phyloP scores from a whole-genome alignment of 2,113 vertebrate species.

The Myrmecobius fasciatus region DNA sequence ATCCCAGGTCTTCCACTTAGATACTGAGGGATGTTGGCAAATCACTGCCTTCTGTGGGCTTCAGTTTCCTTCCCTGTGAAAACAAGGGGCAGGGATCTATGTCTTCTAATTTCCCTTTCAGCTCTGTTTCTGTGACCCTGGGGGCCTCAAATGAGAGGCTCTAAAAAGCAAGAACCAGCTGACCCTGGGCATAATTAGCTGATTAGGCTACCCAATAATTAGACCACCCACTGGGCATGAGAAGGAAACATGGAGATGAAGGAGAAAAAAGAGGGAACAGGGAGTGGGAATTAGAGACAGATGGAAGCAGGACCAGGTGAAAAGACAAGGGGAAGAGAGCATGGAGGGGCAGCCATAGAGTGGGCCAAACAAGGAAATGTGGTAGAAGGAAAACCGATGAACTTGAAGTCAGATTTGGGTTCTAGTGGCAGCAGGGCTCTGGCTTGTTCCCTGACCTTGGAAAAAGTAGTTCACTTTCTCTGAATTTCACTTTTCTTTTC shows the following conservation, averaged over 20 bases:
- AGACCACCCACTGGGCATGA: slow-evolving; percentile 18
- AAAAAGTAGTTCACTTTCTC: background rate
- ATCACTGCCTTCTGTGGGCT: slow-evolving; percentile 11
- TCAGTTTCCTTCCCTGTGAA: background rate
- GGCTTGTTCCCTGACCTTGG: background rate
- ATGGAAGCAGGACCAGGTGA: background rate
- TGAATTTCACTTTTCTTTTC: slow-evolving; percentile 27
- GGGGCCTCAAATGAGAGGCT: slow-evolving; percentile 37
- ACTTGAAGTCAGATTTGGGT: background rate
- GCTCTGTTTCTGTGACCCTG: background rate
- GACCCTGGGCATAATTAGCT: slow-evolving; percentile 66
- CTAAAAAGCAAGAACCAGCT: slow-evolving; percentile 67
- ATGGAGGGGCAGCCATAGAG: background rate
- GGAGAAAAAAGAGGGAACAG: background rate
- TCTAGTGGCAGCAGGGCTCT: background rate
- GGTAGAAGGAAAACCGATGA: background rate
- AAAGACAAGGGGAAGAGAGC: background rate
- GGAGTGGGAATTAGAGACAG: background rate
- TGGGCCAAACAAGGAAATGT: background rate
- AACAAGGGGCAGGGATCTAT: background rate
- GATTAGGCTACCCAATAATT: slow-evolving; percentile 72
- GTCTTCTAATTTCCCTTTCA: background rate
- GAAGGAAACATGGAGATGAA: too few species aligned
- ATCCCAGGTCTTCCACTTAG: slow-evolving; percentile 29
- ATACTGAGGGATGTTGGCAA: background rate